Conservation (phyloP, 2,888 invertebrate genomes). For the Apotomis betuletana region DNA sequence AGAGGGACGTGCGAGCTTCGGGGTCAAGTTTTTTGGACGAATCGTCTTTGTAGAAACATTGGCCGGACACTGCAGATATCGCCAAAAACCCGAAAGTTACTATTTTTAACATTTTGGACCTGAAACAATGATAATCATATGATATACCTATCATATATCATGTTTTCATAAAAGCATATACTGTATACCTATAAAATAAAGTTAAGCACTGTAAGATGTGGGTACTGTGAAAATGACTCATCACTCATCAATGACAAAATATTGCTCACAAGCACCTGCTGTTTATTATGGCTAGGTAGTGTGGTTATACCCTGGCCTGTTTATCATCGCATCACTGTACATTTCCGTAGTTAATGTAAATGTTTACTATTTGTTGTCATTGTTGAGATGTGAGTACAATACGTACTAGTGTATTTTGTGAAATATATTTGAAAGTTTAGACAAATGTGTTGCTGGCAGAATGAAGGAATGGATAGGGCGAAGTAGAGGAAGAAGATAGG, state of each 20-base stretch:
- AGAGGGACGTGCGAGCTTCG: slow-evolving; percentile 64
- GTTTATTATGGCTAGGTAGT: background rate
- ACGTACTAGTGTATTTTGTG: too few relatives aligned
- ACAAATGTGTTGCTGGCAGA: too few relatives aligned
- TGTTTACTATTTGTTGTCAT: background rate
- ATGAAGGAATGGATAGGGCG: too few relatives aligned
- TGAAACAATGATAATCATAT: slow-evolving; percentile 51
- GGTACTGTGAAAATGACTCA: background rate
- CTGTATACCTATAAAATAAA: background rate
- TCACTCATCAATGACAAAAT: background rate
- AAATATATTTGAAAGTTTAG: too few relatives aligned
- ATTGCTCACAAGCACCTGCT: background rate
- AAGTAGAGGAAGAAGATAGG: too few relatives aligned
- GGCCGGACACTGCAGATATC: slow-evolving; percentile 63
- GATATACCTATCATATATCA: too few relatives aligned
- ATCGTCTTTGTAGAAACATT: slow-evolving; percentile 78
- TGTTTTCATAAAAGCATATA: too few relatives aligned
- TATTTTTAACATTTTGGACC: slow-evolving; percentile 66
- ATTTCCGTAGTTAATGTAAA: background rate
- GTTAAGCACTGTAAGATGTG: background rate
- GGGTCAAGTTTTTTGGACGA: slow-evolving; percentile 73
- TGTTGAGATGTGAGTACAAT: background rate
- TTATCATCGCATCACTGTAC: background rate
- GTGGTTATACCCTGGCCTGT: background rate
- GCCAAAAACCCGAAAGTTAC: slow-evolving; percentile 55